phyloP scores from a whole-genome alignment of 2,113 vertebrate species.

The Puffinus mauretanicus region DNA sequence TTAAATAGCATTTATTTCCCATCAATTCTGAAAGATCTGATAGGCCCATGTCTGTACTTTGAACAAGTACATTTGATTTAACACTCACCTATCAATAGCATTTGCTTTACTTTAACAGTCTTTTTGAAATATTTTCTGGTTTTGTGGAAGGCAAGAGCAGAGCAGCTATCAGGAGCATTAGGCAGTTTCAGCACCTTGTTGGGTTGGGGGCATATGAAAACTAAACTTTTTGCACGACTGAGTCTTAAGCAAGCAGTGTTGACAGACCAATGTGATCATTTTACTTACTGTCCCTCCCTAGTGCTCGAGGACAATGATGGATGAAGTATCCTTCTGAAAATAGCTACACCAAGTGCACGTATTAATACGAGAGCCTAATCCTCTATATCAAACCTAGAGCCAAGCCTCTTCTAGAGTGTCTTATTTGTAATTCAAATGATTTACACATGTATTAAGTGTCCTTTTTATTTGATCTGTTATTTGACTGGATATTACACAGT shows the following conservation, averaged over 20 bases:
- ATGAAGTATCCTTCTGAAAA: slow-evolving; percentile 76
- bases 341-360: slow-evolving; percentile 76
- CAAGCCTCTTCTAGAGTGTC: slow-evolving; percentile 68
- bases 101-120: neutral
- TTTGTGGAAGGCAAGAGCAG: neutral
- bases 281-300: slow-evolving; percentile 69
- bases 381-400: slow-evolving; percentile 52
- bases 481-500: slow-evolving; percentile 49
- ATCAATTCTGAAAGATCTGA: neutral
- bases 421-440: slow-evolving; percentile 78
- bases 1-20: neutral
- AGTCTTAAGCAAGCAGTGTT: slow-evolving; percentile 67
- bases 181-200: neutral
- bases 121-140: neutral
- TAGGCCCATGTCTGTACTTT: neutral
- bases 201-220: neutral
- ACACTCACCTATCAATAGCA: neutral
- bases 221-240: neutral
- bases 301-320: slow-evolving; percentile 70
- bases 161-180: neutral
- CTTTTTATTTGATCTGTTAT: slow-evolving; percentile 61
- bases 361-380: slow-evolving; percentile 74
- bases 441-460: slow-evolving; percentile 71
- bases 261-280: slow-evolving; percentile 71
- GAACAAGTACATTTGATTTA: neutral